Evolutionary conservation across 1,140 invertebrate species (phyloP).

Genomic region (Parasteatoda tepidariorum): DNA sequence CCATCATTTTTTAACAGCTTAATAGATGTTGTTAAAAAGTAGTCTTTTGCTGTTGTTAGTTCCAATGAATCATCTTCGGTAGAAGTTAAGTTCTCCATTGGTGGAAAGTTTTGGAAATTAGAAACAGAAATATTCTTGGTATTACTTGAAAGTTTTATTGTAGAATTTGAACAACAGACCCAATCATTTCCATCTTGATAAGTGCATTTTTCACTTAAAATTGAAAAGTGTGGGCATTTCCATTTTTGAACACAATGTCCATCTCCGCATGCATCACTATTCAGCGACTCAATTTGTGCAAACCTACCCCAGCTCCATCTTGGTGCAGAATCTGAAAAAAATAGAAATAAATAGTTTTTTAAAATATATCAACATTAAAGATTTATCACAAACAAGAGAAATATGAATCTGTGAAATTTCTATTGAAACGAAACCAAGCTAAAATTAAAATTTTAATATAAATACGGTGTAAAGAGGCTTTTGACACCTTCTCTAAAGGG

Average conservation of each 20-base stretch:
- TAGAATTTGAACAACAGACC: background rate
- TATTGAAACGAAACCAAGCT: no score
- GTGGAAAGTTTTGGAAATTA: background rate
- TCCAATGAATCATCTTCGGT: no score
- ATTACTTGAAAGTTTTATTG: background rate
- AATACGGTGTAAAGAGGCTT: no score
- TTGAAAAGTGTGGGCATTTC: background rate
- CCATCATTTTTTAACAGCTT: no score
- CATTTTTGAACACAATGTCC: background rate
- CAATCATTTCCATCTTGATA: background rate
- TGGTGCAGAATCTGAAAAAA: background rate
- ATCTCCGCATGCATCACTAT: conserved; percentile 65
- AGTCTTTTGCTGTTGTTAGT: no score
- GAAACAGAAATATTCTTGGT: background rate
- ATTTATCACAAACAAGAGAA: no score
- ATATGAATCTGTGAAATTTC: no score
- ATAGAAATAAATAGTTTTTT: background rate
- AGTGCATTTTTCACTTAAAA: background rate
- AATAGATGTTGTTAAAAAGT: no score
- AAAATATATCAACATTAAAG: no score
- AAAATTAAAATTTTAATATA: no score
- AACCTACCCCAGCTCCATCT: background rate
- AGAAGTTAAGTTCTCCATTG: no score
- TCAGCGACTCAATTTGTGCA: background rate
- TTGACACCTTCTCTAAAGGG: no score